These are phyloP conservation scores for Premnoplex brunnescens DNA, from an alignment of 2,797 vertebrate genomes.

Conservation along the genomic window DNA sequence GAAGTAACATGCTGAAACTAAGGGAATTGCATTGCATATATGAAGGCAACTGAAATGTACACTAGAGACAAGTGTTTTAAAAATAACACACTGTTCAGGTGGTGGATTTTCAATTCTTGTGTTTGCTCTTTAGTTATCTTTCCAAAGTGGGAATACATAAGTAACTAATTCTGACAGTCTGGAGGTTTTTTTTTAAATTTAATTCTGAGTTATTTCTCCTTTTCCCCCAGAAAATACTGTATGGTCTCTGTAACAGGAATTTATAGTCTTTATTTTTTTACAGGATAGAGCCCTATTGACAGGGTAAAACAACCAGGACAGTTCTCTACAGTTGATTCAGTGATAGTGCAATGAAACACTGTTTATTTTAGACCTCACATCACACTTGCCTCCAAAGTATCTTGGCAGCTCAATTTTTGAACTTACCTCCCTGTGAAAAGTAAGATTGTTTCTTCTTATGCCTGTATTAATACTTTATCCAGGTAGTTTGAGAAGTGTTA, in stretches of 20 bases:
- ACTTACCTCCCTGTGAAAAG: slow-evolving; percentile 4
- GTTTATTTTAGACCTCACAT: slow-evolving; percentile 44
- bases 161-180: not conserved
- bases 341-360: not conserved
- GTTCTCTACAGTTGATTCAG: not conserved
- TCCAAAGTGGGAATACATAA: not conserved
- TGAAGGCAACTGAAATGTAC: not conserved
- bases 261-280: not conserved
- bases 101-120: not conserved
- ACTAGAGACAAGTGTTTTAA: not conserved
- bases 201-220: not conserved
- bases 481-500: not conserved
- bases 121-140: not conserved
- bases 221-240: not conserved
- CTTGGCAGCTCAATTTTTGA: not conserved
- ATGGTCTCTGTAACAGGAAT: not conserved
- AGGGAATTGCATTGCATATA: not conserved
- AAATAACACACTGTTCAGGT: not conserved
- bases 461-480: not conserved
- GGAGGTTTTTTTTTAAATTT: too few species aligned
- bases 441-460: not conserved
- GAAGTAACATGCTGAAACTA: not conserved
- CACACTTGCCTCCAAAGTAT: not conserved
- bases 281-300: not conserved
- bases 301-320: not conserved